A percentile compares a stretch with the other conserved stretches of the same genome.
Conservation (phyloP, 1,140 invertebrate genomes). For the Panagrolaimus sp. region DNA sequence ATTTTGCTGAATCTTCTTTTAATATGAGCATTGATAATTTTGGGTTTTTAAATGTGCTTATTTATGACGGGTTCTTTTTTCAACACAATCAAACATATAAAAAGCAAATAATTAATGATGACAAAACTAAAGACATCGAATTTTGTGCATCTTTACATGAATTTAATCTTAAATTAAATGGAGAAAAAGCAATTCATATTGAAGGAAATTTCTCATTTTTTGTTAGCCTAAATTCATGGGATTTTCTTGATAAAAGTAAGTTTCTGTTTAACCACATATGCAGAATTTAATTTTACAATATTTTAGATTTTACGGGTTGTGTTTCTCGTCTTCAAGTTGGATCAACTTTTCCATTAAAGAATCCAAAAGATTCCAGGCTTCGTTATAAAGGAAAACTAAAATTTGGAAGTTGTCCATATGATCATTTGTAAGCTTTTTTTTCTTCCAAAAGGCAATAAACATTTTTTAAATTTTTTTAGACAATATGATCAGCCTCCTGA, state of each 20-base stretch:
- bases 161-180: constrained; percentile 32
- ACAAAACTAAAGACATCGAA: constrained; percentile 49
- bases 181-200: constrained; percentile 35
- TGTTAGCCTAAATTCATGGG: constrained; percentile 44
- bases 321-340: constrained; percentile 43
- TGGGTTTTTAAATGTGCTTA: constrained; percentile 47
- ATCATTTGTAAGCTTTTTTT: constrained; percentile 24
- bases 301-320: constrained; percentile 37
- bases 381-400: constrained; percentile 31
- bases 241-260: constrained; percentile 37
- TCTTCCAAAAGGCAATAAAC: neutral
- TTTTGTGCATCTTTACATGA: constrained; percentile 42
- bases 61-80: constrained; percentile 57
- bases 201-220: constrained; percentile 56
- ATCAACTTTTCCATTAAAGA: constrained; percentile 39
- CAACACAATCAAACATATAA: constrained; percentile 40
- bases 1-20: constrained; percentile 55
- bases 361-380: constrained; percentile 31
- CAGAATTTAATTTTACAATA: neutral
- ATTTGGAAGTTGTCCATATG: constrained; percentile 45
- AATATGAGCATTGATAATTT: constrained; percentile 42
- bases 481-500: constrained; percentile 25
- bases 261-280: too few species aligned
- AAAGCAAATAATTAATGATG: constrained; percentile 35
- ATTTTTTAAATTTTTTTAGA: constrained; percentile 14